Conservation (phyloP, 2,113 vertebrate genomes). For the Poeciliopsis retropinna region DNA sequence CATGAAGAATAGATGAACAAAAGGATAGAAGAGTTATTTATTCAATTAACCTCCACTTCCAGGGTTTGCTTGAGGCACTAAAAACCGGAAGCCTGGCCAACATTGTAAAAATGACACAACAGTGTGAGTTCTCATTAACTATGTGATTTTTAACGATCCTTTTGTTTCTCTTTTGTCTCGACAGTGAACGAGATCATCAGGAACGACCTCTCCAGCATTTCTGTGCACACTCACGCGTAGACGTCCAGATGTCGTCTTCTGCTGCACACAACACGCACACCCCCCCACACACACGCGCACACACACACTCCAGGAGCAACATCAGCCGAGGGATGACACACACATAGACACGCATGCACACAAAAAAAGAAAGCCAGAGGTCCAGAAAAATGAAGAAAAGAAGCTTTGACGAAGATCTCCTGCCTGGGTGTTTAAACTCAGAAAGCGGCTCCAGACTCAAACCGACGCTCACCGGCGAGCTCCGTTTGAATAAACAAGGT, state of each 20-base stretch:
- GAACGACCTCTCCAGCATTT: constrained; percentile 94
- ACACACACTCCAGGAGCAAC: constrained; percentile 13
- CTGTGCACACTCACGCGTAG: constrained; percentile 81
- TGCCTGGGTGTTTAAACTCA: constrained; percentile 14
- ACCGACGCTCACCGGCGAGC: constrained; percentile 60
- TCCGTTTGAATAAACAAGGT: constrained; percentile 60
- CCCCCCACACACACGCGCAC: constrained; percentile 2
- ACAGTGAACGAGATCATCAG: constrained; percentile 98
- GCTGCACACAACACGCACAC: constrained; percentile 26
- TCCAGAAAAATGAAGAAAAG: constrained; percentile 60
- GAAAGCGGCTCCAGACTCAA: constrained; percentile 44
- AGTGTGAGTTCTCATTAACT: background rate
- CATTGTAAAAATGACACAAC: background rate
- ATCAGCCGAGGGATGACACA: constrained; percentile 33
- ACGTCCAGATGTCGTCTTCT: constrained; percentile 34
- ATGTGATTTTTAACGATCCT: constrained; percentile 27
- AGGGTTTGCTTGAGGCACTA: background rate
- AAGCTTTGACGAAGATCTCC: constrained; percentile 49
- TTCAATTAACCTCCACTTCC: too few species aligned
- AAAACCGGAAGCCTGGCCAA: background rate
- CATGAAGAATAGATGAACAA: background rate
- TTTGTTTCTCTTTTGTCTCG: constrained; percentile 71
- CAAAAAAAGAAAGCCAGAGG: constrained; percentile 19
- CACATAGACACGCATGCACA: background rate
- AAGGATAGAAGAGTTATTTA: background rate